Conservation (phyloP, 2,888 invertebrate species). For the Sericinus montela region DNA sequence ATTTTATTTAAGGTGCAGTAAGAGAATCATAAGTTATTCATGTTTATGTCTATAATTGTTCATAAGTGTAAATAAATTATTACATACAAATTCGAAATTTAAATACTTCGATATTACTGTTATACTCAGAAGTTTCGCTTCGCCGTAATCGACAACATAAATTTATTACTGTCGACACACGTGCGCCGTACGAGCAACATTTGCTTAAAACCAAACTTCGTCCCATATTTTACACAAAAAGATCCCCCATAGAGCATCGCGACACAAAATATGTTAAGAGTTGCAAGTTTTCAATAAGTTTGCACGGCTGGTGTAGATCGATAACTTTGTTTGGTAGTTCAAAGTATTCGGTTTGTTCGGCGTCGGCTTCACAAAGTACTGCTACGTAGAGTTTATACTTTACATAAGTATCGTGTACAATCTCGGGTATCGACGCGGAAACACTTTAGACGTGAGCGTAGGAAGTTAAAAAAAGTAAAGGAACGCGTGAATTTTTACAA, state of each 20-base stretch:
- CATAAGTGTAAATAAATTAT: no score
- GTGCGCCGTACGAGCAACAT: constrained; percentile 18
- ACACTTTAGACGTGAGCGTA: no score
- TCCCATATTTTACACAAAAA: constrained; percentile 22
- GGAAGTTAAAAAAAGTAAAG: no score
- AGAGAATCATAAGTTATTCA: no score
- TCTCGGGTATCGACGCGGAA: no score
- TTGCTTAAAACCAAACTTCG: constrained; percentile 21
- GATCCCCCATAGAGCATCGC: constrained; percentile 18
- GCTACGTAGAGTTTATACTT: not conserved
- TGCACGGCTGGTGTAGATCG: constrained; percentile 30
- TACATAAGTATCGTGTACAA: not conserved
- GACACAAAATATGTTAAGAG: constrained; percentile 26
- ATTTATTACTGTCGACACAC: constrained; percentile 18
- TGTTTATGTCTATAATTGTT: no score
- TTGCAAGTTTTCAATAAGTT: constrained; percentile 36
- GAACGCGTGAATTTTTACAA: no score
- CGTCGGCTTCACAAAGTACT: not conserved
- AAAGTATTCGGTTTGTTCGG: constrained; percentile 6
- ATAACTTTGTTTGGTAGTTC: constrained; percentile 26
- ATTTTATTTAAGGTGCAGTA: no score
- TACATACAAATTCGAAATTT: constrained; percentile 1
- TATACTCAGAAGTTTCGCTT: constrained; percentile 9
- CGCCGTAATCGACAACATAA: constrained; percentile 12
- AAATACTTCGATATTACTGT: not conserved